Base-by-base conservation (phyloP, 53 echinoderm and acorn worm species). In the Actinopyga echinites region DNA sequence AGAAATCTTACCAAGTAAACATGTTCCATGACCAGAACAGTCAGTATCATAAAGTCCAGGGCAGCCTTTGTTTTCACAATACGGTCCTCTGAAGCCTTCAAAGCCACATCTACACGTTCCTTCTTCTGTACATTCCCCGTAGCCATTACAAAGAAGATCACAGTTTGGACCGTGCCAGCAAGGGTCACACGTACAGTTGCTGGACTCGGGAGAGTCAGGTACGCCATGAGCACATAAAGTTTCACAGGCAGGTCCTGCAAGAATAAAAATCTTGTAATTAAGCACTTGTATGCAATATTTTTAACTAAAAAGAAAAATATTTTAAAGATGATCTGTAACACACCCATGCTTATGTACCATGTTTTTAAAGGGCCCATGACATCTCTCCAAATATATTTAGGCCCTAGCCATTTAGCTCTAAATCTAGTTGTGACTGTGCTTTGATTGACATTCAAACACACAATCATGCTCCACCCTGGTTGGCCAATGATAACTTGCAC, bases 21-120 rank as follows among this genome's bases (percentile, higher is more conserved):
- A 92, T 32, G 89, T 83, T 4, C 95, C 95, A 82, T 63, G 85
- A 57, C 95, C 92, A 43, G 95, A 95, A 85, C 95, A 95, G 75
- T 95, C 95, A 3, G 82, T 63, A 13, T 85, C 80, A 61, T 65
- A 85, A 40, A 89, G 17, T 59, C 95, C 92, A 26, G 90, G 95
- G 65, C 95, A 95, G 9, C 92, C 95, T 21, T 82, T 82, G 8
- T 82, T 37, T 26, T 90, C 88, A 83, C 95, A 95, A 88, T 78
- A 95, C 40, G 87, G 83, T 17, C 95, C 95, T 45, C 90, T 79
- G n/a, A 92, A 92, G 23, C 90, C 85, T 26, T 82, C 82, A 56
- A 92, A 90, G 22, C 88, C 86, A 86, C 95, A 95, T 42, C 67
- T 79, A 83, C 95, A 95, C 5, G 43, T 56, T 1, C 91, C 94